Percentiles rank a stretch among this genome's conserved stretches.
These are phyloP conservation scores for Drosophila vallismaia DNA, from an alignment of 2,888 invertebrate species.

Conservation along the genomic window DNA sequence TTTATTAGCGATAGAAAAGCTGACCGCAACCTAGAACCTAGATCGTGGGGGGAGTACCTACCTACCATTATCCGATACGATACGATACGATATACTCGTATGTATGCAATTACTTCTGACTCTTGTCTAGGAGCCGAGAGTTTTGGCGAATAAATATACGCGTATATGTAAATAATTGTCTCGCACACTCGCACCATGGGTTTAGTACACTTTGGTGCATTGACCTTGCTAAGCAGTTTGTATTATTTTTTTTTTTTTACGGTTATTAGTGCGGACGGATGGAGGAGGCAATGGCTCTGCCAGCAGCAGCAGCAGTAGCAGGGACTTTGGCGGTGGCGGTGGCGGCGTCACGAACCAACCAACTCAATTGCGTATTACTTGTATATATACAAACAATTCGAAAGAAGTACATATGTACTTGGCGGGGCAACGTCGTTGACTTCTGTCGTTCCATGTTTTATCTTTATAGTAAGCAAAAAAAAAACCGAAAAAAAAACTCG, in stretches of 20 bases:
- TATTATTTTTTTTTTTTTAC: constrained; percentile 37
- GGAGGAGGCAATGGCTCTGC: constrained; percentile 50
- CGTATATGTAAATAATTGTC: constrained; percentile 26
- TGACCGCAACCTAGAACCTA: constrained; percentile 2
- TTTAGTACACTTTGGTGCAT: constrained; percentile 47
- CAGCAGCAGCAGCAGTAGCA: neutral
- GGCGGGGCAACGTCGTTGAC: constrained; percentile 45
- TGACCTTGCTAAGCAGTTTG: constrained; percentile 58
- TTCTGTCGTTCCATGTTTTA: constrained; percentile 42
- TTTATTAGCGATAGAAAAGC: constrained; percentile 6
- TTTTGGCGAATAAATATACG: constrained; percentile 22
- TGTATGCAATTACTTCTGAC: constrained; percentile 7
- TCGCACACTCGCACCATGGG: constrained; percentile 5
- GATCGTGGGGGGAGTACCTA: neutral
- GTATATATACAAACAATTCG: constrained; percentile 20
- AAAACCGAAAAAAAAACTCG: neutral
- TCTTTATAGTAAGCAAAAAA: constrained; percentile 35
- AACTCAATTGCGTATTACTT: constrained; percentile 54
- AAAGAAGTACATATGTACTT: constrained; percentile 16
- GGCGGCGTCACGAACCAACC: constrained; percentile 43
- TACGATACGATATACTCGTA: neutral
- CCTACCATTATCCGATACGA: too few species aligned
- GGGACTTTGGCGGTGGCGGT: neutral
- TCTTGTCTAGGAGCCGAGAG: constrained; percentile 9
- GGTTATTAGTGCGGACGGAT: constrained; percentile 45